Conservation (phyloP, 2,888 invertebrate species). For the Tipula helvola region DNA sequence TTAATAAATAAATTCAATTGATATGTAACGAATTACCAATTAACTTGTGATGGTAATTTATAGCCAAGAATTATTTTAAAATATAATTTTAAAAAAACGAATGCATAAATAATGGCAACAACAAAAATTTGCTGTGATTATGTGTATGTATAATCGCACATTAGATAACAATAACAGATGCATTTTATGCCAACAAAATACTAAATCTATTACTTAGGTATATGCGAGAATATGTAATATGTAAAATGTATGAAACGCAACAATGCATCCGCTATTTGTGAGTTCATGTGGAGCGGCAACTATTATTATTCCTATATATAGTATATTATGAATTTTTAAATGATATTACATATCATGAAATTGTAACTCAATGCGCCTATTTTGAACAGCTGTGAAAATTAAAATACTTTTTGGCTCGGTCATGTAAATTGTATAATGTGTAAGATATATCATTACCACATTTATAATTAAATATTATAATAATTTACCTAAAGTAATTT, state of each 20-base stretch:
- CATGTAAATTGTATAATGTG: background rate
- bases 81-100: background rate
- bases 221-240: background rate
- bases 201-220: background rate
- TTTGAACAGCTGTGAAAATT: background rate
- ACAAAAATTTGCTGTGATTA: background rate
- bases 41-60: background rate
- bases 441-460: background rate
- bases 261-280: background rate
- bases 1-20: background rate
- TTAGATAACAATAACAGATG: background rate
- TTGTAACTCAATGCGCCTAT: background rate
- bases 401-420: background rate
- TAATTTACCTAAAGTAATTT: background rate
- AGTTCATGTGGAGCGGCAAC: background rate
- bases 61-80: background rate
- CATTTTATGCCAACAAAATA: background rate
- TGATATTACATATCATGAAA: background rate
- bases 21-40: background rate
- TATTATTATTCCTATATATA: background rate
- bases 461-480: too few species aligned
- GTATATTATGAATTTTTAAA: background rate
- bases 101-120: background rate
- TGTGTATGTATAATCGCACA: background rate
- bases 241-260: background rate